Percentiles rank a stretch among this genome's conserved stretches.
Evolutionary conservation across 2,888 invertebrate species (phyloP).

Genomic region (Xanthia togata): DNA sequence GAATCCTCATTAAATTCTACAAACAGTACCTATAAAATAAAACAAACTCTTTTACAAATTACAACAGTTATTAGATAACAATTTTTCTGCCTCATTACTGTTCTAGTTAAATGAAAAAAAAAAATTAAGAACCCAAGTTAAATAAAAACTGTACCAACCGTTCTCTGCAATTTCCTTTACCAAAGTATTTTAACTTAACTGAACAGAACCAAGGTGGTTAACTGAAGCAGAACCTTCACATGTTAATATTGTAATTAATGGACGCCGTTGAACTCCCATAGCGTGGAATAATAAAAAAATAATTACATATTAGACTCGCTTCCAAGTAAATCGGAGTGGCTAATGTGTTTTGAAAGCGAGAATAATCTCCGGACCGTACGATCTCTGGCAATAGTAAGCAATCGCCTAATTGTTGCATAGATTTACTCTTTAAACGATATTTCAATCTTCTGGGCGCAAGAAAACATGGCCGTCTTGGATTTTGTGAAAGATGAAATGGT

Average conservation of each 20-base stretch:
- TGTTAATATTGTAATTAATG: conserved; percentile 85
- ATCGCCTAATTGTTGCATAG: conserved; percentile 60
- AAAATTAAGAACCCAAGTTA: conserved; percentile 20
- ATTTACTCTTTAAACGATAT: conserved; percentile 34
- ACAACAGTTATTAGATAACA: conserved; percentile 54
- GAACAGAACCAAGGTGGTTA: conserved; percentile 65
- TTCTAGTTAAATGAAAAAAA: conserved; percentile 32
- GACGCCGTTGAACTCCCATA: conserved; percentile 82
- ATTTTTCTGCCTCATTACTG: conserved; percentile 63
- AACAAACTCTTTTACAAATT: conserved; percentile 42
- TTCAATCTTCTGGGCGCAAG: conserved; percentile 26
- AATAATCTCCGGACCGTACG: conserved; percentile 64
- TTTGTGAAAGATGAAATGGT: neutral
- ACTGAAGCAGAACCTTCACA: conserved; percentile 82
- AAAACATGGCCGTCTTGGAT: neutral
- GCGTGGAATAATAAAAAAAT: conserved; percentile 83
- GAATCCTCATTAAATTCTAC: conserved; percentile 34
- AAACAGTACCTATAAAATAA: conserved; percentile 18
- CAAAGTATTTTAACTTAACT: conserved; percentile 64
- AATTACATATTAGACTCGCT: conserved; percentile 81
- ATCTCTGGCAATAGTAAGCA: conserved; percentile 36
- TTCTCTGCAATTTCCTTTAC: conserved; percentile 51
- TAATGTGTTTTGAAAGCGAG: conserved; percentile 76
- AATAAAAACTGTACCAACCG: conserved; percentile 35
- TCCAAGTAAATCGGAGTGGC: conserved; percentile 77